Conservation (phyloP, 2,888 invertebrate genomes). For the Linnaemya vulpina region DNA sequence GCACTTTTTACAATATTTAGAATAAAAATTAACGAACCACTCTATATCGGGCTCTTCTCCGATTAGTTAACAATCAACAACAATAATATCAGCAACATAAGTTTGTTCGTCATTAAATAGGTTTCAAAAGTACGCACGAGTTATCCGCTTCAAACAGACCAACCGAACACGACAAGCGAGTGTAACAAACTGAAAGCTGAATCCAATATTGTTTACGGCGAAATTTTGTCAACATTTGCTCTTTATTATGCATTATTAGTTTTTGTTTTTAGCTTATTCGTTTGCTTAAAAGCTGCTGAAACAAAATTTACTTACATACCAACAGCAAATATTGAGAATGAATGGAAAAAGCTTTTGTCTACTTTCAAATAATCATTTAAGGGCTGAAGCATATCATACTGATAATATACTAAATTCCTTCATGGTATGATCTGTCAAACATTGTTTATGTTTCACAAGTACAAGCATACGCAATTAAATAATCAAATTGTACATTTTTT, state of each 20-base stretch:
- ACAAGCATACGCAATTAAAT: too few species aligned
- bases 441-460: too few species aligned
- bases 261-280: background rate
- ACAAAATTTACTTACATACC: background rate
- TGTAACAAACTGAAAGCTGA: conserved; percentile 63
- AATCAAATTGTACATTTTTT: too few species aligned
- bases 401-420: too few species aligned
- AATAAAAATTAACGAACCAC: conserved; percentile 22
- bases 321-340: conserved; percentile 1
- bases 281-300: conserved; percentile 45
- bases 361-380: conserved; percentile 6
- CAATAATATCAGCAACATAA: conserved; percentile 10
- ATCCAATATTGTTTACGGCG: conserved; percentile 40
- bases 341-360: conserved; percentile 30
- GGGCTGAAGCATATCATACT: background rate
- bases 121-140: conserved; percentile 14
- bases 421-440: too few species aligned
- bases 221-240: conserved; percentile 37
- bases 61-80: conserved; percentile 33
- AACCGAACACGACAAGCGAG: conserved; percentile 62
- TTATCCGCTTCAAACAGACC: conserved; percentile 17
- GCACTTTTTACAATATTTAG: conserved; percentile 1
- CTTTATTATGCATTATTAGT: background rate
- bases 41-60: background rate
- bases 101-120: conserved; percentile 24